Evolutionary conservation across 2,113 vertebrate genomes (phyloP).

Genomic region (Lepus timidus): DNA sequence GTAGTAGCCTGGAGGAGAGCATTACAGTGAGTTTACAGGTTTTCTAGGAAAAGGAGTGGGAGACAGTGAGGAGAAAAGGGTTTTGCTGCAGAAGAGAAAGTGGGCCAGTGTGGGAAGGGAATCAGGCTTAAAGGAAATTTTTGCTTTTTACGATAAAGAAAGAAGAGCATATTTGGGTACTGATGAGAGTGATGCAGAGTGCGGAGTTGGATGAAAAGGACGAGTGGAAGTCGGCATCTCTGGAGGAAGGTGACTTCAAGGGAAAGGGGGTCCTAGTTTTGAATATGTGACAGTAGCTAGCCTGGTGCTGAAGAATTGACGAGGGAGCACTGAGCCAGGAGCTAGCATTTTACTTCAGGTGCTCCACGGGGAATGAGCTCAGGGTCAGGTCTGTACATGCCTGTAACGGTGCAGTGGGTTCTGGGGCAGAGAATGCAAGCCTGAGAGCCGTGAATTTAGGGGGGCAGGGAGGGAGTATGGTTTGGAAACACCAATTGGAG

Average conservation of each 20-base stretch:
- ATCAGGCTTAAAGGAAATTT: neutral
- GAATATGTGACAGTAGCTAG: neutral
- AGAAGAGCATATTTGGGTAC: neutral
- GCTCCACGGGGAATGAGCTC: neutral
- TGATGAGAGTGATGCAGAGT: neutral
- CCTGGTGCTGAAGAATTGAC: neutral
- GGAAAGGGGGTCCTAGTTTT: neutral
- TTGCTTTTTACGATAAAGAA: slow-evolving; percentile 31
- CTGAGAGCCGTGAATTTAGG: neutral
- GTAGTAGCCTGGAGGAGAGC: neutral
- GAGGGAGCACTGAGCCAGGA: neutral
- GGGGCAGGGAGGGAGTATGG: neutral
- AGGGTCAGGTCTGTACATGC: neutral
- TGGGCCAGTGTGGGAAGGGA: neutral
- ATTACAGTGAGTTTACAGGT: neutral
- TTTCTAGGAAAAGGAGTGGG: neutral
- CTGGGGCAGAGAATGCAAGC: neutral
- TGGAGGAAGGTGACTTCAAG: neutral
- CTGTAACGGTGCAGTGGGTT: neutral
- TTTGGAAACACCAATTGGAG: neutral
- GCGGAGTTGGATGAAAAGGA: neutral
- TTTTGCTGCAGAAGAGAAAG: neutral
- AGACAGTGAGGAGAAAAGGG: neutral
- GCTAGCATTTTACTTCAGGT: neutral
- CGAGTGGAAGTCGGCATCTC: neutral